Percentiles rank a stretch among this genome's conserved stretches.
phyloP scores from a whole-genome alignment of 2,888 invertebrate genomes.

The Serripes groenlandicus region DNA sequence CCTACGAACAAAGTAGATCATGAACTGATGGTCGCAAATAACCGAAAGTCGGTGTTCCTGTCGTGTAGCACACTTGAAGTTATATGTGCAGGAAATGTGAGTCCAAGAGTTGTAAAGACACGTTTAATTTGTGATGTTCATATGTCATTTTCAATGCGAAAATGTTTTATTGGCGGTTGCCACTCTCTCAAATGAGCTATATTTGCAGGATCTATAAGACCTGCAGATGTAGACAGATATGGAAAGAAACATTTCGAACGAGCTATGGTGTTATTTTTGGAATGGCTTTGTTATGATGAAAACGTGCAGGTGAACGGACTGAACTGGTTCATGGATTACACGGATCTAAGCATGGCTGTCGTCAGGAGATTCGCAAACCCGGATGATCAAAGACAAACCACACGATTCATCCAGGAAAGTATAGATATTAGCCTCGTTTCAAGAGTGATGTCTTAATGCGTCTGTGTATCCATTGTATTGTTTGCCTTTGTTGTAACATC shows the following conservation, averaged over 20 bases:
- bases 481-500: background rate
- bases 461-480: background rate
- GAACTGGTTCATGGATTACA: background rate
- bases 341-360: background rate
- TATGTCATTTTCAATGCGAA: too few relatives aligned
- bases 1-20: too few relatives aligned
- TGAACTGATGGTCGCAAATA: too few relatives aligned
- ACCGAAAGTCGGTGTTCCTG: too few relatives aligned
- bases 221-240: background rate
- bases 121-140: too few relatives aligned
- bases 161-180: too few relatives aligned
- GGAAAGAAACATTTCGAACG: background rate
- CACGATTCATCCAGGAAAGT: background rate
- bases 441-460: background rate
- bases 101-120: too few relatives aligned
- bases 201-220: background rate
- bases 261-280: slow-evolving; percentile 8
- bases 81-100: too few relatives aligned
- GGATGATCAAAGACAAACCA: slow-evolving; percentile 7
- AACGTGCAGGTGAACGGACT: slow-evolving; percentile 9
- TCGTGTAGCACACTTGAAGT: too few relatives aligned
- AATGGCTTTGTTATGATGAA: slow-evolving; percentile 12
- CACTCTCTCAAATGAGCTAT: too few relatives aligned
- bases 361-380: slow-evolving; percentile 9
- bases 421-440: background rate